Percentiles rank a stretch among this genome's conserved stretches.
Evolutionary conservation across 2,888 invertebrate species (phyloP).

Genomic region (Tachina fera): DNA sequence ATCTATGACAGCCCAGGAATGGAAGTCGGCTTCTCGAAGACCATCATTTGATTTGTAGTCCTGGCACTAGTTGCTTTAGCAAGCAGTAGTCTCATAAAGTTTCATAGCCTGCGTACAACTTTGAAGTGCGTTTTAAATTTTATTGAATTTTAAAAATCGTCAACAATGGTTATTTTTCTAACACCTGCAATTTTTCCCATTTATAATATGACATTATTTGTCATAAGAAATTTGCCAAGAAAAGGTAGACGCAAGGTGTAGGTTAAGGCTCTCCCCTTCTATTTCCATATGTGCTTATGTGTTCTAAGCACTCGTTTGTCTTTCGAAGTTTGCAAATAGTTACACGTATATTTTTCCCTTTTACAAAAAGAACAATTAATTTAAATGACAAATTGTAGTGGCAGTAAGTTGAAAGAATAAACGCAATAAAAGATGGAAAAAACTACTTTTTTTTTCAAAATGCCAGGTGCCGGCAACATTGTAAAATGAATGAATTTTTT

Average conservation of each 20-base stretch:
- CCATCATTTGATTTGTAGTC: no score
- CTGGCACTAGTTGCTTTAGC: neutral
- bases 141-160: neutral
- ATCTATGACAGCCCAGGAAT: no score
- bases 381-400: constrained; percentile 43
- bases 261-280: neutral
- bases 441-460: neutral
- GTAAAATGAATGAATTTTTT: constrained; percentile 12
- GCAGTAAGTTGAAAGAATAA: constrained; percentile 9
- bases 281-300: neutral
- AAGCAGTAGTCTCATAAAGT: neutral
- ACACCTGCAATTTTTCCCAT: constrained; percentile 37
- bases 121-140: neutral
- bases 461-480: constrained; percentile 24
- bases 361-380: constrained; percentile 46
- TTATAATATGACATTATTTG: neutral
- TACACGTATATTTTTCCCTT: neutral
- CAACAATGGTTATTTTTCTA: constrained; percentile 13
- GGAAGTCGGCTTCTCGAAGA: no score
- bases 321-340: constrained; percentile 15
- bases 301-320: neutral
- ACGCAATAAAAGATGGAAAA: constrained; percentile 6
- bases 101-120: neutral
- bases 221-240: no score
- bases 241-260: no score